These are phyloP conservation scores for Aspidoscelis tigris DNA, from an alignment of 2,113 vertebrate species.

Conservation along the genomic window DNA sequence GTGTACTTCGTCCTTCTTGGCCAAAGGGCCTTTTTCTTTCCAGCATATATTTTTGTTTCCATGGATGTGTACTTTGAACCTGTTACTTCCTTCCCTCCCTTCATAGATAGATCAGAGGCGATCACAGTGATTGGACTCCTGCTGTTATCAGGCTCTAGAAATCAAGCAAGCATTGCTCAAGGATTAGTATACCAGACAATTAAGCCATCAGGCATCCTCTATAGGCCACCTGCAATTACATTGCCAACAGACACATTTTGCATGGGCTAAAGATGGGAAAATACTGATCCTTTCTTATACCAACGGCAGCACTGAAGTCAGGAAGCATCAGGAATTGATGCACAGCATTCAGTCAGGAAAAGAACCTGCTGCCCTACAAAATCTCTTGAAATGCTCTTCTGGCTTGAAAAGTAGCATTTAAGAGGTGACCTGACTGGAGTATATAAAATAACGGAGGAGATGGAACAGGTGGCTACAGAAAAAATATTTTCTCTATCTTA, in stretches of 20 bases:
- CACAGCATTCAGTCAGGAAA: too few species aligned
- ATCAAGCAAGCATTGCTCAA: not conserved
- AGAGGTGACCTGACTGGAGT: too few species aligned
- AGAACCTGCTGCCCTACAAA: too few species aligned
- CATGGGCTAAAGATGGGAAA: not conserved
- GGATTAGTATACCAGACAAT: not conserved
- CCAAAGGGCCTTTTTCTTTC: slow-evolving; percentile 9
- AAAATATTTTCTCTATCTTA: too few species aligned
- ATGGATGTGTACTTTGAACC: not conserved
- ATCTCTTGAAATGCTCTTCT: too few species aligned
- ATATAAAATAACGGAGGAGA: too few species aligned
- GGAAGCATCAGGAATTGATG: not conserved
- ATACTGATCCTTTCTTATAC: too few species aligned
- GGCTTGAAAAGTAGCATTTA: too few species aligned
- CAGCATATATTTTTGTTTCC: not conserved
- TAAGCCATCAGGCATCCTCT: too few species aligned
- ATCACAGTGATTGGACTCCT: not conserved
- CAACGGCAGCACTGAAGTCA: not conserved
- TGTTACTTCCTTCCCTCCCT: not conserved
- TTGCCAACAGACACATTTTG: not conserved
- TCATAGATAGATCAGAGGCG: not conserved
- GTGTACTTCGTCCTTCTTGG: not conserved
- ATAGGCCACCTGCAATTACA: not conserved
- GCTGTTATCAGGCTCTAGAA: not conserved
- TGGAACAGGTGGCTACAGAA: too few species aligned